phyloP scores from a whole-genome alignment of 2,797 vertebrate species.

The Bothrops alternatus region DNA sequence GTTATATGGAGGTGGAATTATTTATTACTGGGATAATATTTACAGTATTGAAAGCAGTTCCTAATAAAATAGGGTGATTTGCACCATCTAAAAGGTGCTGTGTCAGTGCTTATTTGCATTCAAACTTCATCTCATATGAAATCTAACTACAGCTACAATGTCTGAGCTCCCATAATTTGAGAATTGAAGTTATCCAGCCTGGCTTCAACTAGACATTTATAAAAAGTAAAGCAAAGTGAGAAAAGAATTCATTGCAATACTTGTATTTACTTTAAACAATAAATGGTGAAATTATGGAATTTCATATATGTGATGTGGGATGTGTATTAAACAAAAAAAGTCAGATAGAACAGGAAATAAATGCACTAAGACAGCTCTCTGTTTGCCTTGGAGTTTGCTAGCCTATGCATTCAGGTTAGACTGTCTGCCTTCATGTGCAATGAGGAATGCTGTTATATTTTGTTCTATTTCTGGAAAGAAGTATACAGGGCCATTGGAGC shows the following conservation, averaged over 20 bases:
- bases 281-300: background rate
- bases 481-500: background rate
- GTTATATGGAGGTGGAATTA: background rate
- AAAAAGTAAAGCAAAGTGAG: background rate
- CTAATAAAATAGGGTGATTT: conserved; percentile 17
- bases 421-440: background rate
- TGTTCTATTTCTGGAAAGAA: background rate
- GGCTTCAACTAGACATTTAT: background rate
- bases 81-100: background rate
- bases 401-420: background rate
- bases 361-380: background rate
- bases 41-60: background rate
- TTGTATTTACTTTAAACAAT: background rate
- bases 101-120: background rate
- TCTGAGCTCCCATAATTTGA: background rate
- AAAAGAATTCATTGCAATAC: background rate
- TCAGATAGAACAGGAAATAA: background rate
- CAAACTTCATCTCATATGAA: background rate
- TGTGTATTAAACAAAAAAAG: background rate
- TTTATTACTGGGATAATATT: conserved; percentile 16
- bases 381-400: background rate
- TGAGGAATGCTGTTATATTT: background rate
- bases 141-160: background rate
- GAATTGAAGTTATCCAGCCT: background rate
- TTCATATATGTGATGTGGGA: background rate